Conservation (phyloP, 2,113 vertebrate genomes). For the Illadopsis cleaveri region DNA sequence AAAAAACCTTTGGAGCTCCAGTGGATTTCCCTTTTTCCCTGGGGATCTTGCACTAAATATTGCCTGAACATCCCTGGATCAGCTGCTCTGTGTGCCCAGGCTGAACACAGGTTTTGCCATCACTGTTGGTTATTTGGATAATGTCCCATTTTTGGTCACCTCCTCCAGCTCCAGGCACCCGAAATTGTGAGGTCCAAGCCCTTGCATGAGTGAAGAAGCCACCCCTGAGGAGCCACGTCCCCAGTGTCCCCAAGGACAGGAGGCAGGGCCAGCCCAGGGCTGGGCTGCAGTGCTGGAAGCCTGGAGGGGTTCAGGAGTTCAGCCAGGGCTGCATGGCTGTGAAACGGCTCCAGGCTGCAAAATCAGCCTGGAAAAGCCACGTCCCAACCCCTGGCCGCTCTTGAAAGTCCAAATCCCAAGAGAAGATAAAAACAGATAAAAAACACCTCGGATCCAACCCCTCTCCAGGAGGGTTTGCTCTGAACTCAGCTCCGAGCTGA, state of each 20-base stretch:
- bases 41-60: not conserved
- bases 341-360: not conserved
- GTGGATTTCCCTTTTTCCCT: not conserved
- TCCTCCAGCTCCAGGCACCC: not conserved
- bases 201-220: not conserved
- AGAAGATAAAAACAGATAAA: not conserved
- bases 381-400: not conserved
- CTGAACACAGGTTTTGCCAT: accelerated
- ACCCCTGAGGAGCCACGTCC: not conserved
- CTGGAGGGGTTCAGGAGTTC: slow-evolving; percentile 37
- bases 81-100: not conserved
- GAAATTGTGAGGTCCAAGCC: not conserved
- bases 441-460: not conserved
- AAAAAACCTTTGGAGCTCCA: accelerated
- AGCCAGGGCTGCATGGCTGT: not conserved
- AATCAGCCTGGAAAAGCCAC: not conserved
- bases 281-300: not conserved
- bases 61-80: not conserved
- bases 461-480: not conserved
- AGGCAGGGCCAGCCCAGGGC: not conserved
- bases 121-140: not conserved
- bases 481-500: not conserved
- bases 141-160: accelerated
- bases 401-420: not conserved
- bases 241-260: accelerated